Evolutionary conservation across 2,113 vertebrate genomes (phyloP).

Genomic region (Ptilorrhoa leucosticta): DNA sequence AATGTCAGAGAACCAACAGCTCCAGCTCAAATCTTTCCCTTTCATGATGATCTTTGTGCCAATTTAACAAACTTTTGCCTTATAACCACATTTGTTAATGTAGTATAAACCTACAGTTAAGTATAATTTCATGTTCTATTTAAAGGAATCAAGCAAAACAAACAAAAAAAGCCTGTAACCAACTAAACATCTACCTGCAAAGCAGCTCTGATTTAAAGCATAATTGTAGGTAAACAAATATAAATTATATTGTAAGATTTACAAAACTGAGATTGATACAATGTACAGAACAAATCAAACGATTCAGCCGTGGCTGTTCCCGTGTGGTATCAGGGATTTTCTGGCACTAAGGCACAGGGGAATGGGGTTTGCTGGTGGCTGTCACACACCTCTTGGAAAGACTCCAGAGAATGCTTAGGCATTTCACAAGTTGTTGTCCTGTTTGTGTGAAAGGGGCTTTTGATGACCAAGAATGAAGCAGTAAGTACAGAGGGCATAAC

Average conservation of each 20-base stretch:
- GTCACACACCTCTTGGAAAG: background rate
- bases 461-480: background rate
- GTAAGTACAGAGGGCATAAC: background rate
- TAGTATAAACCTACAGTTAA: background rate
- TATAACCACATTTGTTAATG: background rate
- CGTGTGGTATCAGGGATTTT: background rate
- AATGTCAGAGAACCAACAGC: background rate
- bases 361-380: background rate
- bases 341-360: background rate
- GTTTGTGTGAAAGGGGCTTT: background rate
- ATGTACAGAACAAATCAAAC: accelerated
- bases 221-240: background rate
- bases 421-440: background rate
- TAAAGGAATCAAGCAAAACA: background rate
- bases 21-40: background rate
- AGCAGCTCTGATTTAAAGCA: background rate
- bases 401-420: background rate
- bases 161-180: background rate
- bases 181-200: background rate
- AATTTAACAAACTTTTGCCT: background rate
- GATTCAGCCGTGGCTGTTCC: background rate
- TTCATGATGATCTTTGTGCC: background rate
- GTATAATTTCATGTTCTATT: background rate
- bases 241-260: background rate
- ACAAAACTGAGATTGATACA: background rate